Evolutionary conservation across 1,140 invertebrate genomes (phyloP).

Genomic region (Neodiprion fabricii): DNA sequence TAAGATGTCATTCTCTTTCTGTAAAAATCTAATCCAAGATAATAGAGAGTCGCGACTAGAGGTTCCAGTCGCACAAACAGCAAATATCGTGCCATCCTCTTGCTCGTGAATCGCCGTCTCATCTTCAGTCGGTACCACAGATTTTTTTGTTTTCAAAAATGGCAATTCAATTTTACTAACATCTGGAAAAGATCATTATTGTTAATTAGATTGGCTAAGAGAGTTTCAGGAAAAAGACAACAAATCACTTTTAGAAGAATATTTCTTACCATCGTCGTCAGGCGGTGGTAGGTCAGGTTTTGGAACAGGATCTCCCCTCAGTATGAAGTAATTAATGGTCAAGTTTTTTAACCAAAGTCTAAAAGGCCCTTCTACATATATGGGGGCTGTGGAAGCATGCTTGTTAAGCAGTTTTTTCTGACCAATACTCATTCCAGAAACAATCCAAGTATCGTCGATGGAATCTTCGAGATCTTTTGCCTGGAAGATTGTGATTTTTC

Average conservation of each 20-base stretch:
- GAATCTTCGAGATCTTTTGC: conserved; percentile 76
- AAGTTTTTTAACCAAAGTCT: conserved; percentile 79
- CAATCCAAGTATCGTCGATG: conserved; percentile 92
- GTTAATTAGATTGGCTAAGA: conserved; percentile 9
- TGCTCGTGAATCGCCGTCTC: conserved; percentile 85
- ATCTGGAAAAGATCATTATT: conserved; percentile 63
- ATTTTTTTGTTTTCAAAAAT: conserved; percentile 58
- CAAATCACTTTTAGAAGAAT: conserved; percentile 12
- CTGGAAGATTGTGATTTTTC: conserved; percentile 69
- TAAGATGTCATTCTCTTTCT: conserved; percentile 79
- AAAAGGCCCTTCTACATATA: conserved; percentile 90
- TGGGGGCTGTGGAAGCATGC: conserved; percentile 71
- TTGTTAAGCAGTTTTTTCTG: conserved; percentile 79
- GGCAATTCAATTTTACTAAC: conserved; percentile 70
- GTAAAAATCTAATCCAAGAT: conserved; percentile 90
- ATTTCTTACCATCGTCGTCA: conserved; percentile 71
- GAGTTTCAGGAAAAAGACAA: neutral
- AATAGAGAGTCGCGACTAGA: conserved; percentile 88
- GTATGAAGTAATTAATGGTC: conserved; percentile 84
- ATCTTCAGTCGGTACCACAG: conserved; percentile 51
- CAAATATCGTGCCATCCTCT: conserved; percentile 89
- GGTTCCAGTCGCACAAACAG: conserved; percentile 88
- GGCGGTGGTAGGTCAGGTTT: conserved; percentile 42
- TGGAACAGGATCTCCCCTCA: conserved; percentile 71
- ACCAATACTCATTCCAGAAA: conserved; percentile 82